These are phyloP conservation scores for Tupaia chinensis DNA, from an alignment of 2,113 vertebrate genomes.

Conservation along the genomic window DNA sequence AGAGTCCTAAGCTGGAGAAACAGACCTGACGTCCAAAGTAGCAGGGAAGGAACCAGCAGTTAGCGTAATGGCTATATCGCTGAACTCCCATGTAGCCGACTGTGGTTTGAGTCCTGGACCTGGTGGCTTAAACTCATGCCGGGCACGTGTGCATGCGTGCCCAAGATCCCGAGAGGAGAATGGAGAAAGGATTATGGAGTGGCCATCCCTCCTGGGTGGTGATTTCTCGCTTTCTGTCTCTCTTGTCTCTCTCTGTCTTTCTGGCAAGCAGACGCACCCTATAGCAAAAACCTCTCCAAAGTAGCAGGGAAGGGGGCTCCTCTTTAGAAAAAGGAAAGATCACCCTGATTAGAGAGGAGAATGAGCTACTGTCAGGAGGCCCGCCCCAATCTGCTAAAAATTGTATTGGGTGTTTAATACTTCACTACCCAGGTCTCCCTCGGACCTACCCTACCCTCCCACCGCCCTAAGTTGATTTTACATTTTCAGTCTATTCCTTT, in stretches of 20 bases:
- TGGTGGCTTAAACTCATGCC: no score
- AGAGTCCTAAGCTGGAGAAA: neutral
- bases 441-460: no score
- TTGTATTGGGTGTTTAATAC: neutral
- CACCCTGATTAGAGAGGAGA: neutral
- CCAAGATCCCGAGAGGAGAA: no score
- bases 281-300: neutral
- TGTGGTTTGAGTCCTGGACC: no score
- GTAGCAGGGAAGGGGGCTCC: accelerated
- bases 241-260: no score
- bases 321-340: neutral
- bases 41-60: neutral
- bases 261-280: no score
- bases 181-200: no score
- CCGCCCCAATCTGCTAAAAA: neutral
- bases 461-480: neutral
- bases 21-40: neutral
- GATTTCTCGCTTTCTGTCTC: no score
- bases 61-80: no score
- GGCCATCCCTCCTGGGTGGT: no score
- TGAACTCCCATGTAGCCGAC: no score
- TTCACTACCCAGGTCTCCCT: neutral
- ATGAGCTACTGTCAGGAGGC: neutral
- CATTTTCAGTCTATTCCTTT: neutral
- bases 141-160: no score